Evolutionary conservation across 2,113 vertebrate species (phyloP).

Genomic region (Coreoperca whiteheadi): DNA sequence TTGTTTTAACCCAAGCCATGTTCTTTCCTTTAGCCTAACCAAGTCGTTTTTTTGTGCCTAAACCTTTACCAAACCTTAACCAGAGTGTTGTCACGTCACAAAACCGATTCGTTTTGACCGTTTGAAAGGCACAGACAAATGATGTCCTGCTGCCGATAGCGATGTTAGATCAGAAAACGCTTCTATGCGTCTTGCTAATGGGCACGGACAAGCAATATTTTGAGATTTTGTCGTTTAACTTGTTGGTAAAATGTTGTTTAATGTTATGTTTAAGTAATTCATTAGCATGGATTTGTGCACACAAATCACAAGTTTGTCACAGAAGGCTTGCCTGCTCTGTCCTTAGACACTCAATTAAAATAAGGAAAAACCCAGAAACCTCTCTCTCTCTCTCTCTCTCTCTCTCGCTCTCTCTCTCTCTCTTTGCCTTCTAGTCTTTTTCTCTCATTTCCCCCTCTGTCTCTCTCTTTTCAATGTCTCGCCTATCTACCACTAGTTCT

Average conservation of each 20-base stretch:
- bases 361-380: conserved; percentile 13
- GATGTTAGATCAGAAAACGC: neutral
- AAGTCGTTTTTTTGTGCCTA: neutral
- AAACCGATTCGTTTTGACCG: neutral
- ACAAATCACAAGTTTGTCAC: conserved; percentile 7
- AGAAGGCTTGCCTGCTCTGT: neutral
- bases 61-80: neutral
- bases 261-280: neutral
- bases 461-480: conserved; percentile 12
- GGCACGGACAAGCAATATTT: neutral
- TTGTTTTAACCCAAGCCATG: neutral
- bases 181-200: no score
- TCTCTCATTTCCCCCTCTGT: conserved; percentile 8
- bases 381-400: neutral
- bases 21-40: neutral
- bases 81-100: neutral
- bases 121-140: neutral
- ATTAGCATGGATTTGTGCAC: neutral
- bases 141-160: neutral
- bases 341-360: conserved; percentile 6
- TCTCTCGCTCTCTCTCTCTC: neutral
- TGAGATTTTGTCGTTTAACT: neutral
- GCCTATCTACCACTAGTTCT: conserved; percentile 35
- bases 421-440: conserved; percentile 39
- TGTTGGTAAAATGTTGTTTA: neutral